Evolutionary conservation across 2,888 invertebrate species (phyloP).

Genomic region (Notocelia uddmanniana): DNA sequence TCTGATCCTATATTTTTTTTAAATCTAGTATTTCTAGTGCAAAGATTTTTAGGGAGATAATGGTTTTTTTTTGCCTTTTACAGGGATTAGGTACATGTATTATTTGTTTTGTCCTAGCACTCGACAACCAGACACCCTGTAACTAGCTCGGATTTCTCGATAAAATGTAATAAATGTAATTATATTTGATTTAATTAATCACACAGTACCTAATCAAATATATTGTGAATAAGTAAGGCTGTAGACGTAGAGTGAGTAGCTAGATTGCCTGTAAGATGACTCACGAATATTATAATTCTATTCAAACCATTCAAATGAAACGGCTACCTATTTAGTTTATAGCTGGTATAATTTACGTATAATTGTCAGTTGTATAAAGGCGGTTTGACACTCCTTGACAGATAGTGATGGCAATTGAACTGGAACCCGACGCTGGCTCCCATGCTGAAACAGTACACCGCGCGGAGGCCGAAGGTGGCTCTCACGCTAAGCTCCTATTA

Average conservation of each 20-base stretch:
- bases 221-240: neutral
- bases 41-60: too few species aligned
- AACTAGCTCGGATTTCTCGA: too few species aligned
- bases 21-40: too few species aligned
- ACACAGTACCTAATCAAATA: neutral
- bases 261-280: neutral
- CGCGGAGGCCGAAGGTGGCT: constrained; percentile 55
- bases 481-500: constrained; percentile 36
- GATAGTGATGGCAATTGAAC: constrained; percentile 57
- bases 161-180: neutral
- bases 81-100: too few species aligned
- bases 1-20: too few species aligned
- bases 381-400: constrained; percentile 58
- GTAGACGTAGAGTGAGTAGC: neutral
- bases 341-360: constrained; percentile 31
- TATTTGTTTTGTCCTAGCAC: too few species aligned
- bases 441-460: constrained; percentile 71
- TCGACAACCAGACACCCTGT: too few species aligned
- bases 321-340: constrained; percentile 2
- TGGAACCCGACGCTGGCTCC: constrained; percentile 65
- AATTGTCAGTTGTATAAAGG: constrained; percentile 58
- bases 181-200: neutral
- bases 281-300: neutral
- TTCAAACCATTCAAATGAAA: neutral
- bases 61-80: too few species aligned